Percentiles rank a stretch among this genome's conserved stretches.
Evolutionary conservation across 2,888 invertebrate species (phyloP).

Genomic region (Hydrotaea diabolus): DNA sequence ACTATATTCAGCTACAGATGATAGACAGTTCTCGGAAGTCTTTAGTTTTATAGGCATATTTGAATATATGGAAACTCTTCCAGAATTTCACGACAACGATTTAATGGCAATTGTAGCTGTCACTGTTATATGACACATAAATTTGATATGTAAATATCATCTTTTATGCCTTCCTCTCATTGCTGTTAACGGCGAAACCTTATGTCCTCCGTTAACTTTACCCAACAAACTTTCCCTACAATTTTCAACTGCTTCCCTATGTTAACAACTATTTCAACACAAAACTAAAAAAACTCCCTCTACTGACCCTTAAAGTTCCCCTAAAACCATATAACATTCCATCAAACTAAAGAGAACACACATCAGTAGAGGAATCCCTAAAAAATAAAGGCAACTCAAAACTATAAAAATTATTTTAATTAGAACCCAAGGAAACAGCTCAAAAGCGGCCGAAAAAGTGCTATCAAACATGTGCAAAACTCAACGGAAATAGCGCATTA

Average conservation of each 20-base stretch:
- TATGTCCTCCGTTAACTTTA: background rate
- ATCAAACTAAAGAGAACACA: background rate
- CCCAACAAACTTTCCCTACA: background rate
- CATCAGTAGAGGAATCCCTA: background rate
- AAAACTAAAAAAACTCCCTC: background rate
- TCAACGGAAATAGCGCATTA: slow-evolving; percentile 62
- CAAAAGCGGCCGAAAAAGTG: slow-evolving; percentile 31
- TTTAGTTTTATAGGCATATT: no score
- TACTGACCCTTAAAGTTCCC: slow-evolving; percentile 1
- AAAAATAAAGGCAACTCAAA: slow-evolving; percentile 18
- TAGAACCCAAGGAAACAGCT: slow-evolving; percentile 2
- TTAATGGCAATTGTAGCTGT: slow-evolving; percentile 29
- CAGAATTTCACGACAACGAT: background rate
- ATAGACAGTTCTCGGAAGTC: no score
- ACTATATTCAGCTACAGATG: no score
- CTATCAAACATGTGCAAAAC: slow-evolving; percentile 52
- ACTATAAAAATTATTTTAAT: slow-evolving; percentile 16
- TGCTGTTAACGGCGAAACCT: background rate
- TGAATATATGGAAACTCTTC: slow-evolving; percentile 12
- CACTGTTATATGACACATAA: background rate
- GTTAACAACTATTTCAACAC: background rate
- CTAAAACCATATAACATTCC: slow-evolving; percentile 16
- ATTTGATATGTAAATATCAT: background rate
- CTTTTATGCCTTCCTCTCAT: slow-evolving; percentile 49
- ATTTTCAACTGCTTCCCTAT: background rate